A percentile compares a stretch with the other conserved stretches of the same genome.
phyloP scores from a whole-genome alignment of 2,113 vertebrate genomes.

The Probosciger aterrimus region DNA sequence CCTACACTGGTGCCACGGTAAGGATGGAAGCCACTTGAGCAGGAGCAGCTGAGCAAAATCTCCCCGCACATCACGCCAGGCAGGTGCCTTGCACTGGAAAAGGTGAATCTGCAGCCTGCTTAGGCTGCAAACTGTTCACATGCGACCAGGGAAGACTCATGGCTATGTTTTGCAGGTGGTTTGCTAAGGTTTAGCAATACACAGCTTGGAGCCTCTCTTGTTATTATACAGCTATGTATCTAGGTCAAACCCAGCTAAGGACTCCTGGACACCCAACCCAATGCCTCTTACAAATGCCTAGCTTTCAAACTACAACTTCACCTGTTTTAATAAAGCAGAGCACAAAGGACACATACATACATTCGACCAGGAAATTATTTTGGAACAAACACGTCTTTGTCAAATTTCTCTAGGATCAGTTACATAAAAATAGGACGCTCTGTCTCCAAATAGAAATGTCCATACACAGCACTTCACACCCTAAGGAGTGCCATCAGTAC shows the following conservation, averaged over 20 bases:
- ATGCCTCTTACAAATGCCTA: neutral
- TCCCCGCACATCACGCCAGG: rapidly evolving
- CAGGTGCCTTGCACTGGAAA: neutral
- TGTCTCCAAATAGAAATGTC: neutral
- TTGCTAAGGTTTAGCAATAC: neutral
- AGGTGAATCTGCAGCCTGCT: neutral
- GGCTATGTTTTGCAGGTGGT: neutral
- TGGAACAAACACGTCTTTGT: neutral
- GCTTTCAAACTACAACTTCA: neutral
- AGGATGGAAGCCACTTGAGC: neutral
- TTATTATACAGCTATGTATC: neutral
- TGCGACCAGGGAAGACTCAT: rapidly evolving
- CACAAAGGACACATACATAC: neutral
- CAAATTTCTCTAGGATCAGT: neutral
- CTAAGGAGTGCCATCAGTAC: rapidly evolving
- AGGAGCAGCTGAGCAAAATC: neutral
- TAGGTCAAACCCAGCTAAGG: neutral
- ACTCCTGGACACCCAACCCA: neutral
- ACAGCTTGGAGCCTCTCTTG: neutral
- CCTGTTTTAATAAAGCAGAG: neutral
- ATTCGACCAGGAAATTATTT: neutral
- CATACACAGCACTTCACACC: neutral
- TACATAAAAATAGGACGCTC: neutral
- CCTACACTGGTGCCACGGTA: rapidly evolving
- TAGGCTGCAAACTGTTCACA: neutral